phyloP scores from a whole-genome alignment of 2,888 invertebrate species.

The Gryllus longicercus region DNA sequence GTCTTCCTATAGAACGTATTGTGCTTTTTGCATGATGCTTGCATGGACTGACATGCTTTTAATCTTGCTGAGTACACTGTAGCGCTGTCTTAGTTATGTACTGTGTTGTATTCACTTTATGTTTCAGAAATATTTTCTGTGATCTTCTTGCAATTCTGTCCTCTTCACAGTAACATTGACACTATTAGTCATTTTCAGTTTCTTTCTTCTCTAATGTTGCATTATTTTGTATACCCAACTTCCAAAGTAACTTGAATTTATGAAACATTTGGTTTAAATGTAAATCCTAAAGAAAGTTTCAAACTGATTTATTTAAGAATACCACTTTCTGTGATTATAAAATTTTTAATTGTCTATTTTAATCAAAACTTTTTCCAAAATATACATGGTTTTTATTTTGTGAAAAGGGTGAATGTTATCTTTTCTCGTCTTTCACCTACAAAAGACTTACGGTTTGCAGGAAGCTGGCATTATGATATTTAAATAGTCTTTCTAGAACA shows the following conservation, averaged over 20 bases:
- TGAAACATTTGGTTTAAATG: too few relatives aligned
- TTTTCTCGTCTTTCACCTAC: neutral
- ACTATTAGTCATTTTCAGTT: neutral
- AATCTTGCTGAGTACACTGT: neutral
- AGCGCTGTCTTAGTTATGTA: neutral
- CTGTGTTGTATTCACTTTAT: neutral
- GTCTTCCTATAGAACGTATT: neutral
- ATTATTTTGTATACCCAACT: neutral
- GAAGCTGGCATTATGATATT: neutral
- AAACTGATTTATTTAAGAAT: too few relatives aligned
- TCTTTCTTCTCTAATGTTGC: neutral
- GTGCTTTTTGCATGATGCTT: conserved; percentile 2
- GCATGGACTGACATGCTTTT: neutral
- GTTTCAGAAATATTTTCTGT: conserved; percentile 6
- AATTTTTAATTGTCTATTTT: too few relatives aligned
- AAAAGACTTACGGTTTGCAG: conserved; percentile 17
- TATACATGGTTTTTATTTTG: too few relatives aligned
- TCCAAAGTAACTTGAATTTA: too few relatives aligned
- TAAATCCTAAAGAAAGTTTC: too few relatives aligned
- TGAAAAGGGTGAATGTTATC: too few relatives aligned
- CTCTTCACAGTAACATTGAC: neutral
- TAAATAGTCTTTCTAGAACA: neutral
- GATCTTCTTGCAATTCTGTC: neutral
- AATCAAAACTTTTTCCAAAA: too few relatives aligned
- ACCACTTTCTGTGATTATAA: too few relatives aligned